Evolutionary conservation across 2,113 vertebrate genomes (phyloP).

Genomic region (Athene cunicularia): DNA sequence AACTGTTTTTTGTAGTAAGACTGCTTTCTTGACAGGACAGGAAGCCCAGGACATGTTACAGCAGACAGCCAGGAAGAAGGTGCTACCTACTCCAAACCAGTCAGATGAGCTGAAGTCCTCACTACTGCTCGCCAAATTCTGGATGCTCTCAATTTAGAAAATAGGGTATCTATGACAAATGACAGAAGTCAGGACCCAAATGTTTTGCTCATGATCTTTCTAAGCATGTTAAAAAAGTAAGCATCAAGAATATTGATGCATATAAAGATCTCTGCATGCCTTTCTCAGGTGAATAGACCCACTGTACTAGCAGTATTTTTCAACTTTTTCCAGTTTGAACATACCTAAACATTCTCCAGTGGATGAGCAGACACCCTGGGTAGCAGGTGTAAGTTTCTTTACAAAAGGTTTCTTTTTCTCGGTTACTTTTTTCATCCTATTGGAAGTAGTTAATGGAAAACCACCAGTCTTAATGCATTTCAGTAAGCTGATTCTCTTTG

Average conservation of each 20-base stretch:
- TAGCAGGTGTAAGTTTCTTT: neutral
- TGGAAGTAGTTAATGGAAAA: slow-evolving; percentile 6
- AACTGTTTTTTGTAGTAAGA: neutral
- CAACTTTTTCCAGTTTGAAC: neutral
- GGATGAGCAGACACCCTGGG: neutral
- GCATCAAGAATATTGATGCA: neutral
- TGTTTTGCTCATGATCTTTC: neutral
- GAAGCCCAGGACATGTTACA: neutral
- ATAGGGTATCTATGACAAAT: neutral
- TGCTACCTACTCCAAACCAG: neutral
- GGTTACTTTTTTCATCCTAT: neutral
- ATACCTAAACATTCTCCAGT: neutral
- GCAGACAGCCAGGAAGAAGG: neutral
- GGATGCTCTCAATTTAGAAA: neutral
- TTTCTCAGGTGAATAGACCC: neutral
- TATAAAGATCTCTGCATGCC: neutral
- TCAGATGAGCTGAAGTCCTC: neutral
- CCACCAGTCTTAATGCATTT: neutral
- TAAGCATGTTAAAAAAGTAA: neutral
- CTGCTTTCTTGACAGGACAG: neutral
- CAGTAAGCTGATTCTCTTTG: slow-evolving; percentile 11
- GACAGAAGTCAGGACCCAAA: neutral
- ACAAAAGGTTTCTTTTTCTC: neutral
- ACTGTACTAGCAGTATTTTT: neutral
- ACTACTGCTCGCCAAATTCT: neutral